Percentiles rank a stretch among this genome's conserved stretches.
These are phyloP conservation scores for Zaprionus davidi DNA, from an alignment of 1,140 invertebrate genomes.

Conservation along the genomic window DNA sequence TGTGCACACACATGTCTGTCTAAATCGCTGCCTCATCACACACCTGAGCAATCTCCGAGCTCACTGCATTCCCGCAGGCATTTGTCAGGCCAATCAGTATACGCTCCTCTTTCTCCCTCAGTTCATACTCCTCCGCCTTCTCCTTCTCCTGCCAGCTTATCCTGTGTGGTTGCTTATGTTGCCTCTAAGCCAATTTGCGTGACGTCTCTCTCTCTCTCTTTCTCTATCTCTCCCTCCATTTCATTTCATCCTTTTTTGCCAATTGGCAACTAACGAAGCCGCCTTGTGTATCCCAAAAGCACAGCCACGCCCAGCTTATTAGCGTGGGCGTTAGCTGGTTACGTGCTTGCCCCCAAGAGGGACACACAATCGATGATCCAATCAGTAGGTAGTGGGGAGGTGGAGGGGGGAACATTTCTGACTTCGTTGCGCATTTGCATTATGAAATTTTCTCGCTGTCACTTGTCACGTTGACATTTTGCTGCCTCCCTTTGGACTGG, in stretches of 20 bases:
- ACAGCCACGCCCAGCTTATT: slow-evolving; percentile 59
- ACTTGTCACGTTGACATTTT: slow-evolving; percentile 41
- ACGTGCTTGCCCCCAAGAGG: slow-evolving; percentile 23
- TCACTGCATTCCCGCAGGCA: slow-evolving; percentile 30
- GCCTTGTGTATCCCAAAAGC: slow-evolving; percentile 19
- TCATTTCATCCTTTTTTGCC: slow-evolving; percentile 14
- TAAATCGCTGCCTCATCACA: slow-evolving; percentile 2
- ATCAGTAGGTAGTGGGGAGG: neutral
- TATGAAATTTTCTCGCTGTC: slow-evolving; percentile 22
- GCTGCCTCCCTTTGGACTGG: slow-evolving; percentile 4
- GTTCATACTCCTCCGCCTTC: neutral
- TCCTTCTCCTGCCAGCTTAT: neutral
- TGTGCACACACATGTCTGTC: neutral
- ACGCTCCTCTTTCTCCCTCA: neutral
- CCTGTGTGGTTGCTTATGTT: neutral
- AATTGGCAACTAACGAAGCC: slow-evolving; percentile 57
- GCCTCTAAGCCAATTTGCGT: slow-evolving; percentile 59
- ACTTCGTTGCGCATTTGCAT: slow-evolving; percentile 13
- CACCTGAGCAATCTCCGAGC: slow-evolving; percentile 49
- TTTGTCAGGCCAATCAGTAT: slow-evolving; percentile 54
- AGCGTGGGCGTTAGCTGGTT: slow-evolving; percentile 41
- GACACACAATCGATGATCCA: slow-evolving; percentile 48
- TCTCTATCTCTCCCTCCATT: neutral
- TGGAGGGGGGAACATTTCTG: neutral
- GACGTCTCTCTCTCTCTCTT: slow-evolving; percentile 4